phyloP scores from a whole-genome alignment of 2,888 invertebrate genomes.

The Ecliptopera silaceata region DNA sequence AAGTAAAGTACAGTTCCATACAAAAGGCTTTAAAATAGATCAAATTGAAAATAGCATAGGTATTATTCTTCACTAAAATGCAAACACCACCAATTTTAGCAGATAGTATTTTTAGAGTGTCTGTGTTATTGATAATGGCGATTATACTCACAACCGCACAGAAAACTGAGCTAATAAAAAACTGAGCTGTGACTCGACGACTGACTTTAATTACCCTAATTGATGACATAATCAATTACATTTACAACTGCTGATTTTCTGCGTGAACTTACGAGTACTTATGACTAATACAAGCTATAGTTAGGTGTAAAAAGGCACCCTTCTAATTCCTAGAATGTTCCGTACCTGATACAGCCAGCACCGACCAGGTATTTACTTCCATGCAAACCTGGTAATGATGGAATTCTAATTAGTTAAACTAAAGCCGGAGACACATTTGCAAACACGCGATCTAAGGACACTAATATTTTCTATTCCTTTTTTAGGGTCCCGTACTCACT shows the following conservation, averaged over 20 bases:
- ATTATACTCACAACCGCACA: too few species aligned
- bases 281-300: not conserved
- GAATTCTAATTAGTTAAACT: constrained; percentile 50
- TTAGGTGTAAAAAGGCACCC: constrained; percentile 13
- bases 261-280: not conserved
- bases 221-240: not conserved
- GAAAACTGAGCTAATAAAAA: too few species aligned
- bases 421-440: constrained; percentile 17
- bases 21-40: too few species aligned
- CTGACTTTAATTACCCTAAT: too few species aligned
- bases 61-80: too few species aligned
- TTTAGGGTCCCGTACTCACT: too few species aligned
- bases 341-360: constrained; percentile 67
- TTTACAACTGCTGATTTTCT: not conserved
- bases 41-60: too few species aligned
- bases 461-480: not conserved
- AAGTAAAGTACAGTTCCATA: too few species aligned
- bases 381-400: constrained; percentile 55
- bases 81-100: too few species aligned
- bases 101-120: too few species aligned
- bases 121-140: too few species aligned
- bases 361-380: constrained; percentile 43
- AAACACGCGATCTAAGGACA: constrained; percentile 12
- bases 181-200: too few species aligned
- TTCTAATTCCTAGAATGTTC: constrained; percentile 49